Evolutionary conservation across 2,888 invertebrate genomes (phyloP).

Genomic region (Chydorus sphaericus): DNA sequence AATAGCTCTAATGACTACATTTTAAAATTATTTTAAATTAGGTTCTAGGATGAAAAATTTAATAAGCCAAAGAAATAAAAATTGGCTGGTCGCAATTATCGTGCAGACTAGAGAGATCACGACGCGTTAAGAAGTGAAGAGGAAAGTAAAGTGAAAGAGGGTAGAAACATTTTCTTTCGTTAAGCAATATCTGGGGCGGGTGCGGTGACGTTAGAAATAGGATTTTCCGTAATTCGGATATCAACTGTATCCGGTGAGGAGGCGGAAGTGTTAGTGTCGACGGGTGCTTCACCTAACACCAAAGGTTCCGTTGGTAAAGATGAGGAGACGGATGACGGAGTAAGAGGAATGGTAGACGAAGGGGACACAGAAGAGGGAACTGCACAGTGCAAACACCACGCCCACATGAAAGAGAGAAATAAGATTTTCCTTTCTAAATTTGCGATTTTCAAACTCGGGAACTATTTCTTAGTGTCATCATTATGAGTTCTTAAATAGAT

Average conservation of each 20-base stretch:
- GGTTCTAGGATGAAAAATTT: too few relatives aligned
- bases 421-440: neutral
- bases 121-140: too few relatives aligned
- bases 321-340: conserved; percentile 3
- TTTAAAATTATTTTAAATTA: too few relatives aligned
- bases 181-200: conserved; percentile 8
- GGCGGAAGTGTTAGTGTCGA: neutral
- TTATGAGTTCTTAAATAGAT: too few relatives aligned
- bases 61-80: too few relatives aligned
- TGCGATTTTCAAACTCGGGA: too few relatives aligned
- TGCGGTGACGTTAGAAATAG: conserved; percentile 5
- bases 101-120: too few relatives aligned
- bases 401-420: neutral
- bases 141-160: too few relatives aligned
- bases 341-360: conserved; percentile 9
- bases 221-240: conserved; percentile 14
- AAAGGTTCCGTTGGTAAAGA: conserved; percentile 3
- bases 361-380: conserved; percentile 4
- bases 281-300: neutral
- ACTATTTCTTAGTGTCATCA: too few relatives aligned
- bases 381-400: neutral
- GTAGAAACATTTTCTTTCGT: too few relatives aligned
- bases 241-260: neutral
- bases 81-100: too few relatives aligned
- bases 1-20: too few relatives aligned